Evolutionary conservation across 1,140 invertebrate species (phyloP), one percentile per base, ranked within the genome.

Genomic region (Drosophila obscura): DNA sequence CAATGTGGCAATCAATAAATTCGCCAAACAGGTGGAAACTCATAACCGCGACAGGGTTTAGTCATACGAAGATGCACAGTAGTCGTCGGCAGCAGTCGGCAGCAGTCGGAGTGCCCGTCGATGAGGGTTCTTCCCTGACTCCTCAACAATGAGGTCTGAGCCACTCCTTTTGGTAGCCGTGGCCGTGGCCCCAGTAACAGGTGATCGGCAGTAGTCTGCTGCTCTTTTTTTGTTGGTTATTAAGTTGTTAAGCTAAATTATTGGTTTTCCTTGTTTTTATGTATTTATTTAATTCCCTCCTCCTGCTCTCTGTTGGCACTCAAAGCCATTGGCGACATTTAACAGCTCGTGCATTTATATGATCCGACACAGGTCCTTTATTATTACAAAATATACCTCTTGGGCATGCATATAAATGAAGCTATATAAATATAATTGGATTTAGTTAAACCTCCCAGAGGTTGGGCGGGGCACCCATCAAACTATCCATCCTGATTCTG

Each of bases 181-280:
- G 49, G 43, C 28, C 46, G 43, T 22, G 7, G 26, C 28, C 28
- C 28, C 28, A 2, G 49, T 24, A 74, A 75, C 73, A 76, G 73
- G 73, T 76, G 73, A 76, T 69, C 56, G 51, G 16, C 31, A 45
- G 55, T 55, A 59, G 48, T 45, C 53, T 52, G 71, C 60, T 75
- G n/a, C 15, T 44, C 13, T 26, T 58, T 26, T 77, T 77, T 87
- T 76, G 71, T 88, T 39, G 35, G 4, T 39, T 87, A 87, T 87
- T 87, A 89, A 87, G 83, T 87, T 87, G 83, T 87, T 87, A 88
- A 87, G 66, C 76, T 83, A 77, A 83, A 80, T 89, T 83, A 79
- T 88, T 88, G 72, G 68, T 69, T 74, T 68, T 68, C 22, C 45
- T 43, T 61, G 60, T 52, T 61, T 58, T 60, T 53, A 59, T 57